Percentiles rank a stretch among this genome's conserved stretches.
phyloP scores from a whole-genome alignment of 2,113 vertebrate species.

The Leptobrachium leishanense region DNA sequence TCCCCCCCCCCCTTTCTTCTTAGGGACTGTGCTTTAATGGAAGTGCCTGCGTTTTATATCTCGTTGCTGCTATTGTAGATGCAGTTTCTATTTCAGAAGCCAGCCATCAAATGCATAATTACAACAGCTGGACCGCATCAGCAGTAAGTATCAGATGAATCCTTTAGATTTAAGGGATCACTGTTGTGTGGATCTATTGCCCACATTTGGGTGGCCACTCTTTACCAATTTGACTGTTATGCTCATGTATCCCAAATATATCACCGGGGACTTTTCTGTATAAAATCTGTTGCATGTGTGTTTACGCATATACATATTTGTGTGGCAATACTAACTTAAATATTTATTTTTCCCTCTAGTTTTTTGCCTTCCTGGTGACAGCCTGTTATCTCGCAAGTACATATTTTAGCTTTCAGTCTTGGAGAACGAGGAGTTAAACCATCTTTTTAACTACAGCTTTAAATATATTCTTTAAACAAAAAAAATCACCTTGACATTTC shows the following conservation, averaged over 20 bases:
- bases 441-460: too few species aligned
- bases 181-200: too few species aligned
- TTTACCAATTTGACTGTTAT: too few species aligned
- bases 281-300: too few species aligned
- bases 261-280: too few species aligned
- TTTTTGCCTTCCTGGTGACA: slow-evolving; percentile 86
- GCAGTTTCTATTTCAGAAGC: slow-evolving; percentile 72
- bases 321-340: too few species aligned
- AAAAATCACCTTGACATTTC: slow-evolving; percentile 22
- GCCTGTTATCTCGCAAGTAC: slow-evolving; percentile 84
- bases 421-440: slow-evolving; percentile 69
- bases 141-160: slow-evolving; percentile 72
- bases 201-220: too few species aligned
- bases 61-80: slow-evolving; percentile 79
- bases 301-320: background rate
- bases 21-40: slow-evolving; percentile 85
- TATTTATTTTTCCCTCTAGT: slow-evolving; percentile 65
- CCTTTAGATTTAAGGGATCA: too few species aligned
- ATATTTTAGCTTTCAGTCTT: slow-evolving; percentile 80
- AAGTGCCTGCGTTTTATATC: slow-evolving; percentile 79
- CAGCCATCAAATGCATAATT: slow-evolving; percentile 76
- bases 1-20: background rate
- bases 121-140: slow-evolving; percentile 89
- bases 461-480: too few species aligned
- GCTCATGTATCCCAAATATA: too few species aligned